These are phyloP conservation scores for Sycobia sp. DNA, from an alignment of 1,140 invertebrate genomes.

Conservation along the genomic window DNA sequence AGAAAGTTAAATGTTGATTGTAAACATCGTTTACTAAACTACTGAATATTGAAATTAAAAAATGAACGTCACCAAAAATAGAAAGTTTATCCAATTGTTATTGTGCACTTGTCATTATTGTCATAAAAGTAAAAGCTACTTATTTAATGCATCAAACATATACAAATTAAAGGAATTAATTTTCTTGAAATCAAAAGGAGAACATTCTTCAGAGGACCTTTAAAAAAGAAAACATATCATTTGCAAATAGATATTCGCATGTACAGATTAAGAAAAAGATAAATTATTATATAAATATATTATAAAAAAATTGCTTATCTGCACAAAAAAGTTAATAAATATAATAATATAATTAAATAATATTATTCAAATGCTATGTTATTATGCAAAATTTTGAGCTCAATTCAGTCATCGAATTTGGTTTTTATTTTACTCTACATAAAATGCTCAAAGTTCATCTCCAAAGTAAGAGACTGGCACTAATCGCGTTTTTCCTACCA, in stretches of 20 bases:
- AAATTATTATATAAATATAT: not conserved
- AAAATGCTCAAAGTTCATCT: constrained; percentile 5
- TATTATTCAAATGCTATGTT: constrained; percentile 2
- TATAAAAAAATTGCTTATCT: too few relatives aligned
- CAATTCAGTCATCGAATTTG: not conserved
- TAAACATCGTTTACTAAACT: too few relatives aligned
- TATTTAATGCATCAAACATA: too few relatives aligned
- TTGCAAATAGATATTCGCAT: constrained; percentile 5
- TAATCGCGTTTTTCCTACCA: constrained; percentile 11
- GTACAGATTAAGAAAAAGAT: constrained; percentile 2
- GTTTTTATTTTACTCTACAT: not conserved
- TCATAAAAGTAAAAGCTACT: too few relatives aligned
- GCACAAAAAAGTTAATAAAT: constrained; percentile 15
- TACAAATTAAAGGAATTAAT: too few relatives aligned
- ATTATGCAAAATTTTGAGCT: not conserved
- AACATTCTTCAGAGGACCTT: too few relatives aligned
- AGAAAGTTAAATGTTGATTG: too few relatives aligned
- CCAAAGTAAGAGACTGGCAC: constrained; percentile 23
- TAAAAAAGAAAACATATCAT: constrained; percentile 33
- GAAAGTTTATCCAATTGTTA: too few relatives aligned
- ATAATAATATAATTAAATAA: constrained; percentile 10
- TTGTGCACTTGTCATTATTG: too few relatives aligned
- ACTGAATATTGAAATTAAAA: too few relatives aligned
- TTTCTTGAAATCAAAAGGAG: too few relatives aligned
- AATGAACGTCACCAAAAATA: too few relatives aligned